phyloP scores from a whole-genome alignment of 2,797 vertebrate species.

The Anolis apletophallus region DNA sequence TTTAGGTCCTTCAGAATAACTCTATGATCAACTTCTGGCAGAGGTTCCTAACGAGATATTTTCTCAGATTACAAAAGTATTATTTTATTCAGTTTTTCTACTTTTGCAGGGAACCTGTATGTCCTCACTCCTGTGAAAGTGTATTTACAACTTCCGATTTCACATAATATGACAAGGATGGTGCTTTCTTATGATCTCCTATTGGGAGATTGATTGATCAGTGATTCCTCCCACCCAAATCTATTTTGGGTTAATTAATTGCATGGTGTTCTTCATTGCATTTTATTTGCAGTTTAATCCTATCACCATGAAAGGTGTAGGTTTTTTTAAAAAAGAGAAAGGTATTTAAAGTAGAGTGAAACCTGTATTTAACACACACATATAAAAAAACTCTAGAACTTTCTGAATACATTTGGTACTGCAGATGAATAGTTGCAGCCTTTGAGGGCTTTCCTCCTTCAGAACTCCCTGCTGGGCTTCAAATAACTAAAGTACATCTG shows the following conservation, averaged over 20 bases:
- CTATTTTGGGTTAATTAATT: slow-evolving; percentile 50
- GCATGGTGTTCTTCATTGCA: slow-evolving; percentile 33
- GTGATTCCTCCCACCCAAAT: neutral
- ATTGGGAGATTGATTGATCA: slow-evolving; percentile 14
- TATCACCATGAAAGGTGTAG: slow-evolving; percentile 26
- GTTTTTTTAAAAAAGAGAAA: neutral
- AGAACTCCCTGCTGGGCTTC: slow-evolving; percentile 37
- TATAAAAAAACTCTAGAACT: neutral
- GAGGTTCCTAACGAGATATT: too few relatives aligned
- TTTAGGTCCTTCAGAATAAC: too few relatives aligned
- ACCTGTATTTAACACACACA: slow-evolving; percentile 23
- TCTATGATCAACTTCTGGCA: too few relatives aligned
- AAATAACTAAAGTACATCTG: slow-evolving; percentile 37
- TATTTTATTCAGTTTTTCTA: too few relatives aligned
- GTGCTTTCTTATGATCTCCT: slow-evolving; percentile 10
- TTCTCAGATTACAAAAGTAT: too few relatives aligned
- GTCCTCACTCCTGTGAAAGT: too few relatives aligned
- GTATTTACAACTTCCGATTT: neutral
- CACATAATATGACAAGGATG: neutral
- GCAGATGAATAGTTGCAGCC: slow-evolving; percentile 34
- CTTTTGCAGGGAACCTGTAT: too few relatives aligned
- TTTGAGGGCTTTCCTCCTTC: slow-evolving; percentile 21
- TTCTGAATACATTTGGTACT: slow-evolving; percentile 40
- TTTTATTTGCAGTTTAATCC: slow-evolving; percentile 51
- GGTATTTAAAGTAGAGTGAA: slow-evolving; percentile 58